phyloP scores from a whole-genome alignment of 2,888 invertebrate species.

The Serrognathus titanus region DNA sequence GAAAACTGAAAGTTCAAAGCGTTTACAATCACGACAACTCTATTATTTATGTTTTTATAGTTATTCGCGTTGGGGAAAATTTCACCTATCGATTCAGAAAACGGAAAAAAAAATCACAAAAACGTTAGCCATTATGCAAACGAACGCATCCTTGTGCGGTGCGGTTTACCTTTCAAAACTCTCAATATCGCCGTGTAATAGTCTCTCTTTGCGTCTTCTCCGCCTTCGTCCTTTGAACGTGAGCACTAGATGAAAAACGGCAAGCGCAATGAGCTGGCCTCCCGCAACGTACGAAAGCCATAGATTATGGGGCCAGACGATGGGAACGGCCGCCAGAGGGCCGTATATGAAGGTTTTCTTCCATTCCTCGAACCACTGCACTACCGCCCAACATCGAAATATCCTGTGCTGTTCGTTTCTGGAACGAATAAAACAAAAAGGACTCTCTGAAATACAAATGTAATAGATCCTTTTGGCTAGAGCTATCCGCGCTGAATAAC shows the following conservation, averaged over 20 bases:
- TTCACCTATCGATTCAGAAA: too few species aligned
- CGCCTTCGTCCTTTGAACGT: slow-evolving; percentile 38
- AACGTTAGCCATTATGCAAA: too few species aligned
- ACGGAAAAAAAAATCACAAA: too few species aligned
- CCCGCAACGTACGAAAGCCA: slow-evolving; percentile 55
- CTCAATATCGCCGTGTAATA: slow-evolving; percentile 43
- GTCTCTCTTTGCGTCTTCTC: slow-evolving; percentile 38
- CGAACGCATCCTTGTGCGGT: too few species aligned
- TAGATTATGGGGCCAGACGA: slow-evolving; percentile 47
- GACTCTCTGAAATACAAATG: too few species aligned
- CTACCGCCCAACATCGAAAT: slow-evolving; percentile 41
- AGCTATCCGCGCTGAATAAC: too few species aligned
- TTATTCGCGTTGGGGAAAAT: too few species aligned
- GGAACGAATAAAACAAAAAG: slow-evolving; percentile 15
- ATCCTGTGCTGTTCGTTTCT: slow-evolving; percentile 41
- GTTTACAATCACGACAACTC: too few species aligned
- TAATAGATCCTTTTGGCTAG: too few species aligned
- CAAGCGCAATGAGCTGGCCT: slow-evolving; percentile 48
- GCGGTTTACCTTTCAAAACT: slow-evolving; percentile 44
- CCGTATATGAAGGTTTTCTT: slow-evolving; percentile 43
- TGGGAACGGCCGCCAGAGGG: slow-evolving; percentile 42
- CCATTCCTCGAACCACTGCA: slow-evolving; percentile 44
- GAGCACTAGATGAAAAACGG: slow-evolving; percentile 46
- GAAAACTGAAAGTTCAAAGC: too few species aligned
- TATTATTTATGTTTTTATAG: too few species aligned